phyloP scores from a whole-genome alignment of 2,113 vertebrate species.

The Sprattus sprattus region DNA sequence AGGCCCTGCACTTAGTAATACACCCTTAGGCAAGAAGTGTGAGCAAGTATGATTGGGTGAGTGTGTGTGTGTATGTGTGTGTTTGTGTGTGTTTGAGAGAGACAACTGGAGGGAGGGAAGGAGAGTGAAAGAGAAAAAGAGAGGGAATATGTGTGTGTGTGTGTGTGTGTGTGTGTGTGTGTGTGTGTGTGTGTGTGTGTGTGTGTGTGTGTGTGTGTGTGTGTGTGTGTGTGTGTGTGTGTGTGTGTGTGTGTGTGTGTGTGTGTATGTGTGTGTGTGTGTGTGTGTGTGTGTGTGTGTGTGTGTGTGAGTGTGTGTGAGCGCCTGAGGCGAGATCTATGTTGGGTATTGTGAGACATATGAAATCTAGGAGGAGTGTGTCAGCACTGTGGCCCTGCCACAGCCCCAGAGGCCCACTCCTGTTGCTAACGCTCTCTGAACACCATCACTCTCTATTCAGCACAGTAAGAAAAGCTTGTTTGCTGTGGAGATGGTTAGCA shows the following conservation, averaged over 20 bases:
- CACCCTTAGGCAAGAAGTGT: conserved; percentile 10
- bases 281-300: no score
- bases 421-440: not conserved
- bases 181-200: no score
- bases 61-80: not conserved
- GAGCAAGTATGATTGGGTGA: not conserved
- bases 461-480: not conserved
- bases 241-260: not conserved
- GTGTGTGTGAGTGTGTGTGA: conserved; percentile 5
- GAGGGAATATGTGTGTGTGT: no score
- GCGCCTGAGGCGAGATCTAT: conserved; percentile 3
- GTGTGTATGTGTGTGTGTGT: not conserved
- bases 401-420: not conserved
- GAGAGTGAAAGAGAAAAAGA: not conserved
- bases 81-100: not conserved
- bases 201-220: not conserved
- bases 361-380: conserved; percentile 23
- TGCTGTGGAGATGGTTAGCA: not conserved
- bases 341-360: conserved; percentile 28
- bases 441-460: not conserved
- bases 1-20: not conserved
- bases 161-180: conserved; percentile 8
- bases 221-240: no score
- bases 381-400: not conserved
- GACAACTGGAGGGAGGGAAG: not conserved